These are phyloP conservation scores for Paramormyrops hopkinsi DNA, from an alignment of 2,797 vertebrate genomes.

Conservation along the genomic window DNA sequence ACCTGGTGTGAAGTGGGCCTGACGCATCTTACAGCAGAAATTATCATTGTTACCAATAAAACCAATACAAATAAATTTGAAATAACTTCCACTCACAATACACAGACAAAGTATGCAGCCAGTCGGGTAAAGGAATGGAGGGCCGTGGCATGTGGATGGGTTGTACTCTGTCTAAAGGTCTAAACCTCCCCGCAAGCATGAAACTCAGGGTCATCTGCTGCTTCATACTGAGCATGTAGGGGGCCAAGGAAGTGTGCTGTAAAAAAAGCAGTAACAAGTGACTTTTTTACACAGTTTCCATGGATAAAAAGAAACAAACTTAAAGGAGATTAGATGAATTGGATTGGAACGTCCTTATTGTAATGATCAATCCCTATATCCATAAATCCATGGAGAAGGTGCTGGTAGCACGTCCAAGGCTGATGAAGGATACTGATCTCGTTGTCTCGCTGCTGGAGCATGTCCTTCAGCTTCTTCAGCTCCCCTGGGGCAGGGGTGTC, in stretches of 20 bases:
- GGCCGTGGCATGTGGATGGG: neutral
- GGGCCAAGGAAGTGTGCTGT: neutral
- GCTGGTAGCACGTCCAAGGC: neutral
- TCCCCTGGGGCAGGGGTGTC: constrained; percentile 30
- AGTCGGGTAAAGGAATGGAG: neutral
- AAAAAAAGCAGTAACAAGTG: neutral
- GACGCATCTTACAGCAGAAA: neutral
- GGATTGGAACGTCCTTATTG: neutral
- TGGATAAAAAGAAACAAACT: neutral
- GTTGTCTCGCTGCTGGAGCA: constrained; percentile 75
- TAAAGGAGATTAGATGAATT: neutral
- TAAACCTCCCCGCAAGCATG: neutral
- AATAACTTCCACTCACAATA: neutral
- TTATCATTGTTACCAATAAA: neutral
- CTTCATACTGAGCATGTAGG: neutral
- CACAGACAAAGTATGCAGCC: neutral
- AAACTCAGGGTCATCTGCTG: neutral
- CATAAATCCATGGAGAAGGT: neutral
- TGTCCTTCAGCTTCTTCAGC: constrained; percentile 61
- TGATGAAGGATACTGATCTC: constrained; percentile 87
- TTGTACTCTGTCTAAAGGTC: neutral
- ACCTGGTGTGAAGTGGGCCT: neutral
- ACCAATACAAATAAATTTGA: neutral
- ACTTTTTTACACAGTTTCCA: neutral
- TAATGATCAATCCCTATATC: neutral